Conservation (phyloP, 2,888 invertebrate genomes). For the Apotomis capreana region DNA sequence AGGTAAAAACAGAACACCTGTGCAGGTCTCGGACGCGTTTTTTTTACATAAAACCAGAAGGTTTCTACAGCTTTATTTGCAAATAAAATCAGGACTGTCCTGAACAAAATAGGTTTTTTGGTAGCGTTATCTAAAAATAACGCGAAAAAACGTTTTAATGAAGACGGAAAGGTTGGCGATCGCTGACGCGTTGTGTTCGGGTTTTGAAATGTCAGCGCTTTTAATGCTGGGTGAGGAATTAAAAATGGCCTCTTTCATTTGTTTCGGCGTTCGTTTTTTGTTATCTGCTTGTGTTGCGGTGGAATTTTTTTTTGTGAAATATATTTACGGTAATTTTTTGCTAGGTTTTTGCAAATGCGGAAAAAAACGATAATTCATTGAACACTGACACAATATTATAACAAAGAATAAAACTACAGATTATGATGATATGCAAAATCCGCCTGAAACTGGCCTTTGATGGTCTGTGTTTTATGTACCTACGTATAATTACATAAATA, state of each 20-base stretch:
- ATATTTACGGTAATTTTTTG: background rate
- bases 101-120: background rate
- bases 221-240: constrained; percentile 17
- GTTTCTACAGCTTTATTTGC: no score
- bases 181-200: constrained; percentile 29
- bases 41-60: no score
- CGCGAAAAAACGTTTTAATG: constrained; percentile 34
- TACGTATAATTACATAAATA: no score
- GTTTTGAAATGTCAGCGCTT: constrained; percentile 30
- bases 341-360: no score
- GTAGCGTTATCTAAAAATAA: constrained; percentile 7
- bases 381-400: no score
- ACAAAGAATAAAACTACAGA: no score
- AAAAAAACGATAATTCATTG: no score
- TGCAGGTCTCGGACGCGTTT: no score
- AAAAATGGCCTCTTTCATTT: constrained; percentile 26
- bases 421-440: no score
- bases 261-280: constrained; percentile 8
- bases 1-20: background rate
- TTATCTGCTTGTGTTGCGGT: background rate
- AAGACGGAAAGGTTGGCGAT: constrained; percentile 34
- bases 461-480: no score
- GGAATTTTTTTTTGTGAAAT: background rate
- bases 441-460: no score
- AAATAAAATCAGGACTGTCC: background rate